Evolutionary conservation across 2,113 vertebrate genomes (phyloP), one percentile per base, ranked within the genome.

Genomic region (Microtus ochrogaster): DNA sequence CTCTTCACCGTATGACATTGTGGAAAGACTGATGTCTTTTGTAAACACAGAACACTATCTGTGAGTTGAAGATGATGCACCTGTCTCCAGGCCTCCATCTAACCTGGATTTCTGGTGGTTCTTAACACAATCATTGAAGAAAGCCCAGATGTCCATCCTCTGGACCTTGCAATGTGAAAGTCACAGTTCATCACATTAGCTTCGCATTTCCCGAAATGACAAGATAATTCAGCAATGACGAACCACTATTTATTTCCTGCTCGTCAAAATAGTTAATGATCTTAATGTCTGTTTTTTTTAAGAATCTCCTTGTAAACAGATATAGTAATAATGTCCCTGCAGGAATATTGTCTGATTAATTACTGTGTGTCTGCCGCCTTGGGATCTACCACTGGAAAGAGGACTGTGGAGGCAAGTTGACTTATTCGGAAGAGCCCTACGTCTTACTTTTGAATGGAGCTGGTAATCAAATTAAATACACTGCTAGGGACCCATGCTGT

Each of bases 381-480:
- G 55, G 68, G 72, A 55, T 91, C 52, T 86, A 94, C 36, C 39
- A 16, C 24, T 86, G 49, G 73, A 94, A 94, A 78, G 33, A n/a
- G 24, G 19, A 78, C 11, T 33, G 36, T 66, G 47, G 47, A 82
- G 0, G 0, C 21, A 22, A 7, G n/a, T 7, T 19, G 68, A 33
- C 63, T 91, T 90, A 65, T 86, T 47, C 76, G 39, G 22, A 52
- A 88, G 76, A 96, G 47, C 70, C 17, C 90, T 33, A 44, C 41
- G 5, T 89, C 92, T 72, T 94, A 68, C 55, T 82, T 82, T 61
- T 94, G 81, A 95, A 94, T 72, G 89, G n/a, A 78, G 55, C 41
- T 90, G 52, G 93, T 93, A 97, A 97, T 96, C 85, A 94, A 76
- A 91, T 96, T 83, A 95, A 81, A n/a, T 79, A 92, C 63, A 86